Evolutionary conservation across 2,113 vertebrate species (phyloP).

Genomic region (Phalacrocorax brasilianus): DNA sequence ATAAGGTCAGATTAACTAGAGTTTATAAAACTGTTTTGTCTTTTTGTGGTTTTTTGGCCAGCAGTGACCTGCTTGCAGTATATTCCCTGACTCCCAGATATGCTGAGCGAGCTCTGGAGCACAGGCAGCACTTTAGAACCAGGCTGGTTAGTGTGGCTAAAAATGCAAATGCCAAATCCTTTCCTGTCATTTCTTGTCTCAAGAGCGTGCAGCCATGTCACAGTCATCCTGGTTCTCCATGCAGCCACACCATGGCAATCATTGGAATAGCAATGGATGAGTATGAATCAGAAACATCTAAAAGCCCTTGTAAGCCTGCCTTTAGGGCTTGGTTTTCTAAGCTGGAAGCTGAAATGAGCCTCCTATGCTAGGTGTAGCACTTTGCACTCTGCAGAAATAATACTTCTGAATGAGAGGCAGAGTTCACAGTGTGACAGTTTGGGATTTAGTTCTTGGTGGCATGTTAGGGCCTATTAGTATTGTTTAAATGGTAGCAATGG

Average conservation of each 20-base stretch:
- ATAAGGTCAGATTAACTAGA: neutral
- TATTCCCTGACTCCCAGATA: neutral
- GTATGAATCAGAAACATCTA: neutral
- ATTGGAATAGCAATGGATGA: neutral
- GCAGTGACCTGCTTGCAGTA: neutral
- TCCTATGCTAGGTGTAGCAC: neutral
- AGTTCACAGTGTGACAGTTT: neutral
- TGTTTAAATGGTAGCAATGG: neutral
- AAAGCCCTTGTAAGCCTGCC: neutral
- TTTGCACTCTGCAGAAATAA: neutral
- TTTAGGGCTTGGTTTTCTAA: neutral
- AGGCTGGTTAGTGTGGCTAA: neutral
- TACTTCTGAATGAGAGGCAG: neutral
- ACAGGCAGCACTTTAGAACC: neutral
- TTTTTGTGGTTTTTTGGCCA: neutral
- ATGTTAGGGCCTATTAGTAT: neutral
- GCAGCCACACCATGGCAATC: neutral
- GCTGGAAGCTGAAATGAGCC: neutral
- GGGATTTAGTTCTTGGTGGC: neutral
- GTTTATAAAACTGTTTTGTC: neutral
- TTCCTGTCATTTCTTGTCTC: neutral
- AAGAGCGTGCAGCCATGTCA: neutral
- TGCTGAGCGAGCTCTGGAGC: neutral
- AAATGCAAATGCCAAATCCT: neutral
- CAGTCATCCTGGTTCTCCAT: neutral